phyloP scores from a whole-genome alignment of 1,140 invertebrate species.

The Apolygus lucorum region DNA sequence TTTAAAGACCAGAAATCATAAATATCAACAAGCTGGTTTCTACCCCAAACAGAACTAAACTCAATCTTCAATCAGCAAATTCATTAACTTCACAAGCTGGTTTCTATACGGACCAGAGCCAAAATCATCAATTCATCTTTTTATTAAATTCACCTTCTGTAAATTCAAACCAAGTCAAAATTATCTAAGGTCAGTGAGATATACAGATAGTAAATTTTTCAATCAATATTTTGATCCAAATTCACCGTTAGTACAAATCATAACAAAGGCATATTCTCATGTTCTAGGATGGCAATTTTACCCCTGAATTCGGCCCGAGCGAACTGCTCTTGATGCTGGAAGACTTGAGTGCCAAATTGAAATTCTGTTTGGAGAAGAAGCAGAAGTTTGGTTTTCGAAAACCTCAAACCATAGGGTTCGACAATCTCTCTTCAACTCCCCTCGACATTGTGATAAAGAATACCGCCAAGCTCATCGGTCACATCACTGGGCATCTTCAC shows the following conservation, averaged over 20 bases:
- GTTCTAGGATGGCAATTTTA: slow-evolving; percentile 33
- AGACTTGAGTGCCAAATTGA: slow-evolving; percentile 42
- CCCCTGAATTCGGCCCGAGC: slow-evolving; percentile 38
- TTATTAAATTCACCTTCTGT: too few relatives aligned
- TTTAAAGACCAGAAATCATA: too few relatives aligned
- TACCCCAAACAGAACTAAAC: too few relatives aligned
- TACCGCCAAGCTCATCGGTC: slow-evolving; percentile 32
- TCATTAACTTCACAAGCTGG: too few relatives aligned
- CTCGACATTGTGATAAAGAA: slow-evolving; percentile 30
- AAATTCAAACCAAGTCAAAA: too few relatives aligned
- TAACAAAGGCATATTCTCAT: neutral
- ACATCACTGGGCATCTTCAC: slow-evolving; percentile 34
- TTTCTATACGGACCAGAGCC: too few relatives aligned
- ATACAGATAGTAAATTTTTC: too few relatives aligned
- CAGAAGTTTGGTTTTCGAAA: slow-evolving; percentile 18
- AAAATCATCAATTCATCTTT: too few relatives aligned
- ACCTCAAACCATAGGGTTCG: slow-evolving; percentile 23
- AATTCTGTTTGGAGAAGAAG: slow-evolving; percentile 33
- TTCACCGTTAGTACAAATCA: too few relatives aligned
- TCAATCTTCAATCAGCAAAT: too few relatives aligned
- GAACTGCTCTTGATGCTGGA: slow-evolving; percentile 43
- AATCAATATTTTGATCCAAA: slow-evolving; percentile 8
- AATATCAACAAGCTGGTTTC: too few relatives aligned
- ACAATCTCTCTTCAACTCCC: slow-evolving; percentile 29
- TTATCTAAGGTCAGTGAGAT: too few relatives aligned